Base-by-base conservation (phyloP, 2,113 vertebrate genomes). In the Caranx ignobilis region DNA sequence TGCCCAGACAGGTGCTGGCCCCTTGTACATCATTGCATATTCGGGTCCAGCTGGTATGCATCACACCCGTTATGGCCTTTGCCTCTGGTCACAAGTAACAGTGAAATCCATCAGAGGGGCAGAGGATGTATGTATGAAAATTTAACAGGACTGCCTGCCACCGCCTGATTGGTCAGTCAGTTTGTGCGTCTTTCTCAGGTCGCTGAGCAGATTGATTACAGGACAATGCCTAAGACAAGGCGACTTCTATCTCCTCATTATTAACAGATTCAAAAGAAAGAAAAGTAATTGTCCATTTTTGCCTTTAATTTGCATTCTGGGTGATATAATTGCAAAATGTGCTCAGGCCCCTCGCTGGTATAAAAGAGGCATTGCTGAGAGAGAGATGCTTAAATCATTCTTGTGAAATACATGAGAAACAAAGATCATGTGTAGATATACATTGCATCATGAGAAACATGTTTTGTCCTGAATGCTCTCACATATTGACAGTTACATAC, bases 141-240 rank as follows among this genome's bases (percentile, higher is more conserved):
- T 63, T 16, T 77, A 31, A 77, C 75, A n/a, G n/a, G 5, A 32
- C 39, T 59, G n/a, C 37, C 39, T 59, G n/a, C 37, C 65, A 37
- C 21, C 32, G 69, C 15, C 71, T 45, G 55, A 76, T 45, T 86
- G 74, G 34, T 21, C 37, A 72, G 48, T 67, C 50, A 13, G 57
- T 16, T 31, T 48, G 52, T 54, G 39, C 3, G 19, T 74, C 35
- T 47, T 57, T 45, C 66, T 43, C 13, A 60, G 41, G 32, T n/a
- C 61, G 61, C 62, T 43, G 55, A 57, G 48, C 71, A 60, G 31
- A 71, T 47, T n/a, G 48, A 11, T 34, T 12, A 31, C 59, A 31
- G 15, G 32, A 34, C 2, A 1, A 21, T 67, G 37, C 32, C 48
- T 15, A 55, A 70, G 37, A 8, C 9, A 31, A 69, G 21, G 4